Base-by-base conservation (phyloP, 1,140 invertebrate genomes). In the Heliconius melpomene region DNA sequence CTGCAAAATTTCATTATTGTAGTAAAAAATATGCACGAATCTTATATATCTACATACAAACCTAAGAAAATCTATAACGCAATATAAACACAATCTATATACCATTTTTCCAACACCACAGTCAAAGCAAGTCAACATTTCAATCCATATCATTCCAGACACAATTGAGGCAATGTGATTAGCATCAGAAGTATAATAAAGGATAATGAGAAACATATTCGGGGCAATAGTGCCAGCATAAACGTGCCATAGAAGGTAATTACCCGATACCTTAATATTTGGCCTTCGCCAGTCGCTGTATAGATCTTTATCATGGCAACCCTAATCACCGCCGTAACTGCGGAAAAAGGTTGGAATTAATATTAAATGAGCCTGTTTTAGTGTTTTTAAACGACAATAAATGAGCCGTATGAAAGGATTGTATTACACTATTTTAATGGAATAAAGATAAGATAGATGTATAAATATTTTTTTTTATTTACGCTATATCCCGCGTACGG, bases 131-230 rank as follows among this genome's bases (percentile, higher is more conserved):
- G 75, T 77, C 32, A 32, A 52, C 36, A 60, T 75, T 78, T 80
- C 82, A 82, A 84, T 84, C 72, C 70, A 74, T 80, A 76, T 80
- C 76, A 66, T 84, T 83, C 77, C 74, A 80, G 77, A 77, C 52
- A 75, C 78, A 84, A 84, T 83, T 83, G 75, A 83, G 80, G 74
- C 76, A 66, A 78, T 80, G 80, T 78, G 80, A 84, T 83, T 80
- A 82, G 75, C 77, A 84, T 84, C 79, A 77, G 73, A 83, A 79
- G 82, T 84, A 80, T 81, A 86, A 84, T 86, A 86, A 86, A 84
- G 77, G 83, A 86, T 84, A 86, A 86, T 86, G 82, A 83, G 83
- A 83, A 81, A 77, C 80, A 86, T 82, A 84, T 86, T 86, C 78
- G 79, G 83, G 83, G 77, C 82, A 82, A 86, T 86, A 74, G 82